A percentile compares a stretch with the other conserved stretches of the same genome.
Conservation (phyloP, 2,113 vertebrate species). For the Chlamydotis undulata region DNA sequence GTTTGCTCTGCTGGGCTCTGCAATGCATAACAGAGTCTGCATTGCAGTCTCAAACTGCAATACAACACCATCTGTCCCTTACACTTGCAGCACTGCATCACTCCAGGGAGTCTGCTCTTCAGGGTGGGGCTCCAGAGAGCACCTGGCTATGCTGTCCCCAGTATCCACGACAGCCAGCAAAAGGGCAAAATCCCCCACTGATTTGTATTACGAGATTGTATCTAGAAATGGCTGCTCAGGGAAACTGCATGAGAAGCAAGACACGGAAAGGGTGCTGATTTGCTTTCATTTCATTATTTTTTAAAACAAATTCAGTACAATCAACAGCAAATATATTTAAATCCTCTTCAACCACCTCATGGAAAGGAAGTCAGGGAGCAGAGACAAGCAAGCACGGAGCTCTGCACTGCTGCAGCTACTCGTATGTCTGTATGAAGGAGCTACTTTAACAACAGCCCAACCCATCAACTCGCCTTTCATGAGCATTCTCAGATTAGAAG, state of each 20-base stretch:
- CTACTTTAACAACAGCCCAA: background rate
- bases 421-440: background rate
- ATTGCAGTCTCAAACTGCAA: constrained; percentile 53
- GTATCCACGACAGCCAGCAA: background rate
- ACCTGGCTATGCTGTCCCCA: background rate
- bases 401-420: background rate
- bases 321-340: background rate
- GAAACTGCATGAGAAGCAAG: background rate
- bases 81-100: constrained; percentile 7
- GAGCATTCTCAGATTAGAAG: accelerated
- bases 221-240: background rate
- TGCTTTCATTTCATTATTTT: background rate
- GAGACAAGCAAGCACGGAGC: background rate
- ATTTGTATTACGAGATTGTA: accelerated
- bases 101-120: background rate
- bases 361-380: background rate
- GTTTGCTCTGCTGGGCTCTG: constrained; percentile 7
- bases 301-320: background rate
- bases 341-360: background rate
- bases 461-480: background rate
- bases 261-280: background rate
- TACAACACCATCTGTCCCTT: constrained; percentile 24
- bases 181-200: background rate
- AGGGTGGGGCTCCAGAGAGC: background rate
- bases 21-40: constrained; percentile 42